Percentiles rank a stretch among this genome's conserved stretches.
These are phyloP conservation scores for Turritopsis rubra DNA, from an alignment of 30 jellyfish, hydroid and myxozoan genomes.

Conservation along the genomic window DNA sequence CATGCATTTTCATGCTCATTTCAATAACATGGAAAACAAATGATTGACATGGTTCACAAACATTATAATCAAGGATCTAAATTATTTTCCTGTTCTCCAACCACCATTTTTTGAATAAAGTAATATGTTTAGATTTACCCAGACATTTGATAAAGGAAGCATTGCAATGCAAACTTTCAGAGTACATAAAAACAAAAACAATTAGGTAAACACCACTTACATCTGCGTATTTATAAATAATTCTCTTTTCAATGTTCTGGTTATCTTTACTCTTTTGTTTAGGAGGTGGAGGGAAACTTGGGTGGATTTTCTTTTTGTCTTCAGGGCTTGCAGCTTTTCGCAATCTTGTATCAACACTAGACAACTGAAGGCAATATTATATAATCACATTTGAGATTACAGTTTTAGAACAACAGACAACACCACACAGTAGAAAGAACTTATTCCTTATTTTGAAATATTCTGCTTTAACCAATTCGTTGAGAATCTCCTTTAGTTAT, in stretches of 20 bases:
- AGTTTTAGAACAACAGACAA: too few species aligned
- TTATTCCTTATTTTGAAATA: too few species aligned
- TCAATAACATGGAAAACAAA: too few species aligned
- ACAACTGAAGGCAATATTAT: background rate
- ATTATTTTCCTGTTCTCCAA: too few species aligned
- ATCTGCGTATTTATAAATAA: conserved; percentile 30
- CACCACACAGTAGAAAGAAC: too few species aligned
- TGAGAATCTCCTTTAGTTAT: too few species aligned
- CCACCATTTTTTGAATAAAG: too few species aligned
- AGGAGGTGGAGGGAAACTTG: conserved; percentile 26
- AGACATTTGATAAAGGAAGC: too few species aligned
- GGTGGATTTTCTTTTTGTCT: conserved; percentile 12
- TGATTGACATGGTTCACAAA: too few species aligned
- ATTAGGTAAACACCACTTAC: background rate
- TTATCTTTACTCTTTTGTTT: conserved; percentile 12
- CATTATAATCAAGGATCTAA: too few species aligned
- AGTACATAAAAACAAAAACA: background rate
- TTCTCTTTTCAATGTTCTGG: conserved; percentile 26
- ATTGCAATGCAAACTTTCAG: background rate
- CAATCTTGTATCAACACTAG: conserved; percentile 42
- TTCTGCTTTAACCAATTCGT: background rate
- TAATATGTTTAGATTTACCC: too few species aligned
- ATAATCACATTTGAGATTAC: background rate
- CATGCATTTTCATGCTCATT: too few species aligned
- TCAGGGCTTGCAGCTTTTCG: conserved; percentile 26